Conservation (phyloP, 2,113 vertebrate species). For the Takifugu flavidus region DNA sequence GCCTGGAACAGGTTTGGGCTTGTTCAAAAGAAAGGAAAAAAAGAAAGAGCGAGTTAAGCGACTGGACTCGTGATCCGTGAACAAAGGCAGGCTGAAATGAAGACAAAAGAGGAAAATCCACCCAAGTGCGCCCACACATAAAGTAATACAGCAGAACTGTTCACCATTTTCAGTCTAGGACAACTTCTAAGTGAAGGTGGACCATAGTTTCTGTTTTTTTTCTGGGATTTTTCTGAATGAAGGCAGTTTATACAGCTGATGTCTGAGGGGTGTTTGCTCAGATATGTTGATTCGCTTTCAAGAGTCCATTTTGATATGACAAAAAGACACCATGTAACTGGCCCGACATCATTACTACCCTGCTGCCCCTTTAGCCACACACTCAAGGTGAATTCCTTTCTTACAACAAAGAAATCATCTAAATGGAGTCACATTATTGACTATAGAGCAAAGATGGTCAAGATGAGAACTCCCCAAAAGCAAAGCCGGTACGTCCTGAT, state of each 20-base stretch:
- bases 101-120: conserved; percentile 7
- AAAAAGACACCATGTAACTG: background rate
- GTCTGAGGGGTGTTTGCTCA: conserved; percentile 15
- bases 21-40: background rate
- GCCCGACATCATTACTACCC: conserved; percentile 1
- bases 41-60: background rate
- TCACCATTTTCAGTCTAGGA: conserved; percentile 15
- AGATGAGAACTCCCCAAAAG: background rate
- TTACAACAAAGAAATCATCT: background rate
- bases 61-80: conserved; percentile 4
- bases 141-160: conserved; percentile 8
- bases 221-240: conserved; percentile 21
- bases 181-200: background rate
- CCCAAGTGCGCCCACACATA: background rate
- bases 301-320: conserved; percentile 38
- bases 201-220: background rate
- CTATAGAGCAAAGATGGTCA: background rate
- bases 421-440: background rate
- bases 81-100: background rate
- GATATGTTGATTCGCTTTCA: conserved; percentile 35
- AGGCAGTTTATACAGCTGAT: conserved; percentile 53
- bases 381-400: no score
- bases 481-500: background rate
- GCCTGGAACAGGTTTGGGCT: conserved; percentile 39
- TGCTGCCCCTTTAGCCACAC: no score